Percentiles rank a stretch among this genome's conserved stretches.
phyloP scores from a whole-genome alignment of 2,888 invertebrate species.

The Chymomyza caudatula region DNA sequence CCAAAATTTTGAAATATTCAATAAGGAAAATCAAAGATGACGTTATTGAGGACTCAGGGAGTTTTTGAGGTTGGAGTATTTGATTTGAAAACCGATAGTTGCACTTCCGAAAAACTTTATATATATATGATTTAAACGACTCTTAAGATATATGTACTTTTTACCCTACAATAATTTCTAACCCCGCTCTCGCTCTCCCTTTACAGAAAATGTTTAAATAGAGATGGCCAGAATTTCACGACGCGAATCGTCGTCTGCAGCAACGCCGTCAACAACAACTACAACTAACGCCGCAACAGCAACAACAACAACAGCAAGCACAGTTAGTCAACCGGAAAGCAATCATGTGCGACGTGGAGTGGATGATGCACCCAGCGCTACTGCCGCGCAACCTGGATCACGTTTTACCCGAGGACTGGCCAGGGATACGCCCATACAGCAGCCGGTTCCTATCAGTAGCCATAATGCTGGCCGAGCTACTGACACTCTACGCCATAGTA shows the following conservation, averaged over 20 bases:
- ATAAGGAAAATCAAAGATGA: too few relatives aligned
- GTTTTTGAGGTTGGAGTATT: too few relatives aligned
- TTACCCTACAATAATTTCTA: not conserved
- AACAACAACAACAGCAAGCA: constrained; percentile 49
- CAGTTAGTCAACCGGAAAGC: constrained; percentile 10
- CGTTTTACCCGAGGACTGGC: constrained; percentile 25
- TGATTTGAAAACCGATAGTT: too few relatives aligned
- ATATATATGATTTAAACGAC: too few relatives aligned
- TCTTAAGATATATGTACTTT: not conserved
- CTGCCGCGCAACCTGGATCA: constrained; percentile 14
- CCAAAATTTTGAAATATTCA: too few relatives aligned
- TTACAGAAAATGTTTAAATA: constrained; percentile 78
- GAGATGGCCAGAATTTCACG: constrained; percentile 79
- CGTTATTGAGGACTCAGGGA: too few relatives aligned
- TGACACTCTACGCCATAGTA: constrained; percentile 39
- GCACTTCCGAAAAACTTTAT: too few relatives aligned
- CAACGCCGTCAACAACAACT: constrained; percentile 60
- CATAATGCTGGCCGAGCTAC: constrained; percentile 26
- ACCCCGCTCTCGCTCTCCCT: not conserved
- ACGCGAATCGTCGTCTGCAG: constrained; percentile 75
- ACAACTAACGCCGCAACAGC: constrained; percentile 20
- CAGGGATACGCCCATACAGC: constrained; percentile 20
- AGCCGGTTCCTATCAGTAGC: constrained; percentile 17
- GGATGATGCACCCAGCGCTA: constrained; percentile 23
- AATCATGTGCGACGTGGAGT: not conserved